These are phyloP conservation scores for Nyctibius grandis DNA, from an alignment of 2,797 vertebrate genomes.

Conservation along the genomic window DNA sequence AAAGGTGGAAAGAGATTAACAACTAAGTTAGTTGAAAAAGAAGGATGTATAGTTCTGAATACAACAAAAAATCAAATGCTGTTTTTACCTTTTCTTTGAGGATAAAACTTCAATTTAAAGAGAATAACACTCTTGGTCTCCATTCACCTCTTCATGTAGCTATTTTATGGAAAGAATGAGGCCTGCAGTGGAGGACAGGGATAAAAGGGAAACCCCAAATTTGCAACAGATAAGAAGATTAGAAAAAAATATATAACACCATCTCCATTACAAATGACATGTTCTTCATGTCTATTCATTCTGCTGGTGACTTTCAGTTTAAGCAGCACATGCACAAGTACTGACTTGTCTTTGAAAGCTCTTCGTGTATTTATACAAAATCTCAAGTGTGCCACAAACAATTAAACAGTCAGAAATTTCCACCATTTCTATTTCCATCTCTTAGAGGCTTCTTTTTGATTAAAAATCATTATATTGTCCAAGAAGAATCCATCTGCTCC, in stretches of 20 bases:
- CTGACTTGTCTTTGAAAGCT: constrained; percentile 4
- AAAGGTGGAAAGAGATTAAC: neutral
- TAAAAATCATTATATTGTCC: neutral
- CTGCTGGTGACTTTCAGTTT: neutral
- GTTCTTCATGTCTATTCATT: neutral
- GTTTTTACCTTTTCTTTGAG: neutral
- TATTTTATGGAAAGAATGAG: neutral
- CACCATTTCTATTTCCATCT: neutral
- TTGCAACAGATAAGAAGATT: neutral
- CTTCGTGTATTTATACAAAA: constrained; percentile 3
- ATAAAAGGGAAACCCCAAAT: neutral
- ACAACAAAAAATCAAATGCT: neutral
- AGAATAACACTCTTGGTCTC: neutral
- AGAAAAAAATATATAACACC: neutral
- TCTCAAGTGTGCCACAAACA: neutral
- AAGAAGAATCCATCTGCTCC: neutral
- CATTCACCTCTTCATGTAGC: neutral
- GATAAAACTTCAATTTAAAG: neutral
- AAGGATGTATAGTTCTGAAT: neutral
- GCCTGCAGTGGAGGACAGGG: neutral
- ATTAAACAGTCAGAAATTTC: neutral
- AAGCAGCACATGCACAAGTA: neutral
- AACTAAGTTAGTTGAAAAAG: neutral
- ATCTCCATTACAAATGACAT: neutral
- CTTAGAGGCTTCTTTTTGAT: constrained; percentile 9